Percentiles rank a stretch among this genome's conserved stretches.
phyloP scores from a whole-genome alignment of 1,140 invertebrate species.

The Aphaenogaster rudis region DNA sequence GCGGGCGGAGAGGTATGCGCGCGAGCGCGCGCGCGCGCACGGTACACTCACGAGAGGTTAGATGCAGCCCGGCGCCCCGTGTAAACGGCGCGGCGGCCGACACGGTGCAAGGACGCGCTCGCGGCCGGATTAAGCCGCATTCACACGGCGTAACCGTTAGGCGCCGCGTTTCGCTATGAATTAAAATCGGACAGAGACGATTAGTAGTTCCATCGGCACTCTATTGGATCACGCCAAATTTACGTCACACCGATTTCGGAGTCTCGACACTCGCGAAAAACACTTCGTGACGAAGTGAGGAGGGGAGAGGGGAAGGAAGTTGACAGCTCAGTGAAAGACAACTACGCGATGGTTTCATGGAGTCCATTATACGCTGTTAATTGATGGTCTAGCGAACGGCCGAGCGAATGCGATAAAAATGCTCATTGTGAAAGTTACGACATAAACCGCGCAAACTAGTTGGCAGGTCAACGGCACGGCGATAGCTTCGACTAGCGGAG shows the following conservation, averaged over 20 bases:
- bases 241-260: neutral
- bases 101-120: constrained; percentile 75
- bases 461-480: constrained; percentile 56
- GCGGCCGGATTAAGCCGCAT: constrained; percentile 43
- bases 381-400: constrained; percentile 17
- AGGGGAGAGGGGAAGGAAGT: neutral
- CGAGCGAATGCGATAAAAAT: constrained; percentile 46
- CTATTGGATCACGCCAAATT: neutral
- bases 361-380: neutral
- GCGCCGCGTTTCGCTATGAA: neutral
- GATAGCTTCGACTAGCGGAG: constrained; percentile 36
- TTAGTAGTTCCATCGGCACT: neutral
- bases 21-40: constrained; percentile 31
- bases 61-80: constrained; percentile 77
- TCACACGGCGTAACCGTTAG: constrained; percentile 37
- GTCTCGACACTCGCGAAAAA: neutral
- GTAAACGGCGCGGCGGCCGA: constrained; percentile 71
- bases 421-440: constrained; percentile 68
- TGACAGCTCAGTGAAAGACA: neutral
- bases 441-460: constrained; percentile 55
- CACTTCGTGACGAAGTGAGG: neutral
- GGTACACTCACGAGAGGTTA: constrained; percentile 68
- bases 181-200: neutral
- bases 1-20: constrained; percentile 29
- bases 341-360: neutral